These are phyloP conservation scores for Polia nebulosa DNA, from an alignment of 2,888 invertebrate genomes.

Conservation along the genomic window DNA sequence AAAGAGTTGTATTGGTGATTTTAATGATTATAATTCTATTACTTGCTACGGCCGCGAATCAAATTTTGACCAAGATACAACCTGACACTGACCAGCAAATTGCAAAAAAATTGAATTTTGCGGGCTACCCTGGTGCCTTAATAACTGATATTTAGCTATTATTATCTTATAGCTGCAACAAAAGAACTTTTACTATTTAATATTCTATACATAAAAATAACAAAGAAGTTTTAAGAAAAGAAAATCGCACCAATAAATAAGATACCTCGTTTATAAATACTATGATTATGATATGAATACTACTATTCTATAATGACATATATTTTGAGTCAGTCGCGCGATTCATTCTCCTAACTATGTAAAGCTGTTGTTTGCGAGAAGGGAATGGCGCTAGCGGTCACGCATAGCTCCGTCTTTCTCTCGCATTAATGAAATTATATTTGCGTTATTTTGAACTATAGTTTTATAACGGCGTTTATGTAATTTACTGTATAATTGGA, in stretches of 20 bases:
- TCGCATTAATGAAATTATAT: neutral
- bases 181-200: conserved; percentile 1
- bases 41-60: too few species aligned
- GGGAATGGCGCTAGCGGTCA: too few species aligned
- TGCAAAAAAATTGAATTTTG: too few species aligned
- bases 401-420: neutral
- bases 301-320: neutral
- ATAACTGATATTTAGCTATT: neutral
- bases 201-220: conserved; percentile 20
- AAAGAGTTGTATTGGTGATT: too few species aligned
- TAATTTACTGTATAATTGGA: conserved; percentile 40
- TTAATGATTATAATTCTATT: too few species aligned
- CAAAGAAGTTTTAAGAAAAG: conserved; percentile 9
- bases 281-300: conserved; percentile 31
- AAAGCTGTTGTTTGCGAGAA: neutral
- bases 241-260: conserved; percentile 47
- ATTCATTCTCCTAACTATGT: neutral
- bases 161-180: conserved; percentile 7
- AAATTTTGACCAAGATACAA: too few species aligned
- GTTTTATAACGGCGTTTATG: neutral
- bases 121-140: too few species aligned
- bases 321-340: conserved; percentile 22
- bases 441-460: conserved; percentile 22
- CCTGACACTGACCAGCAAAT: too few species aligned
- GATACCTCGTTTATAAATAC: conserved; percentile 23